Conservation (phyloP, 2,888 invertebrate species). For the Parnassius mnemosyne region DNA sequence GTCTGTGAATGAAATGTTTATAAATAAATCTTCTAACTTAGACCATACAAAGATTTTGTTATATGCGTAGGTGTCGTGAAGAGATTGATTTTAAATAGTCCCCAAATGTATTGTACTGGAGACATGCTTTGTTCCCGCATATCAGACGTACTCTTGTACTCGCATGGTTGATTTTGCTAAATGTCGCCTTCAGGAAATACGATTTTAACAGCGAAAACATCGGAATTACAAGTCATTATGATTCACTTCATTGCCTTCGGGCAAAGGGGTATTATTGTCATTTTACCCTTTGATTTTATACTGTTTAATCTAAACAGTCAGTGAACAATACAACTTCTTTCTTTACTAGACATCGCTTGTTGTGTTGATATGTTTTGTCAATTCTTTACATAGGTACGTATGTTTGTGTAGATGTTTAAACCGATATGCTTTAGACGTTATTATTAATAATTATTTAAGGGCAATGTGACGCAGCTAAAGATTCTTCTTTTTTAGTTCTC, state of each 20-base stretch:
- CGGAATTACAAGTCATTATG: slow-evolving; percentile 75
- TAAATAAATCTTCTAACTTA: slow-evolving; percentile 32
- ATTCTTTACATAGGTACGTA: not conserved
- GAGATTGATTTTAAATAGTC: slow-evolving; percentile 72
- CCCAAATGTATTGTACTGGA: slow-evolving; percentile 63
- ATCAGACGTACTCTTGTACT: slow-evolving; percentile 61
- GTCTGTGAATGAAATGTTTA: too few relatives aligned
- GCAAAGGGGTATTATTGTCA: slow-evolving; percentile 73
- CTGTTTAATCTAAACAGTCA: slow-evolving; percentile 60
- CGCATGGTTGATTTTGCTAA: slow-evolving; percentile 65
- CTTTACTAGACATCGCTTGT: slow-evolving; percentile 37
- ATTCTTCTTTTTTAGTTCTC: too few relatives aligned
- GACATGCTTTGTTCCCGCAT: slow-evolving; percentile 56
- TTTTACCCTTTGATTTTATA: slow-evolving; percentile 60
- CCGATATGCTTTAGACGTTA: not conserved
- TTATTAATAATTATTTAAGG: not conserved
- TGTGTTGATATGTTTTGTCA: slow-evolving; percentile 19
- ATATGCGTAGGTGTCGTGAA: slow-evolving; percentile 64
- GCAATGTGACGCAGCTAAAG: not conserved
- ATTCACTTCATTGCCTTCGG: slow-evolving; percentile 69
- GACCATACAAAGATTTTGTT: slow-evolving; percentile 35
- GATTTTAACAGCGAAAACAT: slow-evolving; percentile 79
- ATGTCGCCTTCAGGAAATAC: slow-evolving; percentile 74
- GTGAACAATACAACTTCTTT: slow-evolving; percentile 42
- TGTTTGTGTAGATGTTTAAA: not conserved